Percentiles rank a stretch among this genome's conserved stretches.
Conservation (phyloP, 2,797 vertebrate species). For the Momotus momota region DNA sequence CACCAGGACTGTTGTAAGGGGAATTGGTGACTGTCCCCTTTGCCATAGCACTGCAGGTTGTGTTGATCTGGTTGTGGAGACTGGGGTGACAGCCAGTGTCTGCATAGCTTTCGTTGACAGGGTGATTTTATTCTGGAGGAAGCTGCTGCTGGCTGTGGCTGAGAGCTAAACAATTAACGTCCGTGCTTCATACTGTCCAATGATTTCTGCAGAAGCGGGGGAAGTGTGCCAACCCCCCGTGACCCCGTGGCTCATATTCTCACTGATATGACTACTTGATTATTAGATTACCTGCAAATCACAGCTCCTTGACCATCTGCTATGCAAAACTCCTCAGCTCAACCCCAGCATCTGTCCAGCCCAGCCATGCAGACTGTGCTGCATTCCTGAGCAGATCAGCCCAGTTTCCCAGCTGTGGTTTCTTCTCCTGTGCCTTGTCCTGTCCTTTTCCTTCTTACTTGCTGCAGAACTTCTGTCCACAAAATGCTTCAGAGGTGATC, state of each 20-base stretch:
- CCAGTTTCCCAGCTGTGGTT: background rate
- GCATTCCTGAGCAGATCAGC: constrained; percentile 4
- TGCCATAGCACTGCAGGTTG: background rate
- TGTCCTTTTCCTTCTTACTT: background rate
- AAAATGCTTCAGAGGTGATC: accelerated
- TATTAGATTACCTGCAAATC: constrained; percentile 9
- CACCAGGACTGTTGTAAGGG: background rate
- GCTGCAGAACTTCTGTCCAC: accelerated
- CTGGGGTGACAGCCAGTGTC: accelerated
- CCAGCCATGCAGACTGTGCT: background rate
- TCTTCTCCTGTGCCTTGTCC: background rate
- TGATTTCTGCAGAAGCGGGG: background rate
- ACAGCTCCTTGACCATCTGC: constrained; percentile 31
- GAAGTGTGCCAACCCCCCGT: background rate
- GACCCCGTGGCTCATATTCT: background rate
- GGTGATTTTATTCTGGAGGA: background rate
- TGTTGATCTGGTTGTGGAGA: accelerated
- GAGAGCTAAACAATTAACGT: background rate
- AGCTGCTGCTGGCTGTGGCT: background rate
- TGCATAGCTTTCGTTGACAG: accelerated
- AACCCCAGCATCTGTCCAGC: constrained; percentile 24
- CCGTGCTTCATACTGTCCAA: background rate
- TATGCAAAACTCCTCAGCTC: background rate
- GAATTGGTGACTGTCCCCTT: background rate
- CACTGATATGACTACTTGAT: background rate